phyloP scores from a whole-genome alignment of 2,113 vertebrate species.

The Vimba vimba region DNA sequence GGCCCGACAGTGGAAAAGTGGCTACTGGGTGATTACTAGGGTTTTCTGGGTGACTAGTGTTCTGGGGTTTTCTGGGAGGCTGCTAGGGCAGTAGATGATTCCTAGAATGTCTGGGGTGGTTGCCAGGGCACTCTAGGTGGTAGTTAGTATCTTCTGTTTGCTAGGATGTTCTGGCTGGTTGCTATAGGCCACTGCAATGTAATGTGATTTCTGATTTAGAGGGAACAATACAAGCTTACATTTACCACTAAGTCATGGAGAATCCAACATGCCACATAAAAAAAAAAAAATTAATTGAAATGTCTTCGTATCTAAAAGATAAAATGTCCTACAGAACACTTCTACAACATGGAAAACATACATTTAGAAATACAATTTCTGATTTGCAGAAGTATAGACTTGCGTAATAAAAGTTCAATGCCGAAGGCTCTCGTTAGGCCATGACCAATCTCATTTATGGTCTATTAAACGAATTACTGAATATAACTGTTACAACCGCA shows the following conservation, averaged over 20 bases:
- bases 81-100: background rate
- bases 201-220: background rate
- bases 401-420: slow-evolving; percentile 30
- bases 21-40: background rate
- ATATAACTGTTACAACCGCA: slow-evolving; percentile 5
- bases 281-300: background rate
- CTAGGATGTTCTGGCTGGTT: background rate
- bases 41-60: background rate
- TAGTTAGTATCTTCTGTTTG: background rate
- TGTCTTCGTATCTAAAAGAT: background rate
- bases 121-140: background rate
- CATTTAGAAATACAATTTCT: background rate
- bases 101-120: background rate
- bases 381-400: background rate
- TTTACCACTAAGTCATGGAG: background rate
- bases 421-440: background rate
- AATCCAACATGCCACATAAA: background rate
- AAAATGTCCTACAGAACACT: background rate
- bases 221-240: background rate
- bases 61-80: too few relatives aligned
- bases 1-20: background rate
- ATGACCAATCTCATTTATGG: slow-evolving; percentile 40
- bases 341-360: background rate
- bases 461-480: slow-evolving; percentile 42
- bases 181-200: background rate